Evolutionary conservation across 2,113 vertebrate genomes (phyloP).

Genomic region (Arizona elegans): DNA sequence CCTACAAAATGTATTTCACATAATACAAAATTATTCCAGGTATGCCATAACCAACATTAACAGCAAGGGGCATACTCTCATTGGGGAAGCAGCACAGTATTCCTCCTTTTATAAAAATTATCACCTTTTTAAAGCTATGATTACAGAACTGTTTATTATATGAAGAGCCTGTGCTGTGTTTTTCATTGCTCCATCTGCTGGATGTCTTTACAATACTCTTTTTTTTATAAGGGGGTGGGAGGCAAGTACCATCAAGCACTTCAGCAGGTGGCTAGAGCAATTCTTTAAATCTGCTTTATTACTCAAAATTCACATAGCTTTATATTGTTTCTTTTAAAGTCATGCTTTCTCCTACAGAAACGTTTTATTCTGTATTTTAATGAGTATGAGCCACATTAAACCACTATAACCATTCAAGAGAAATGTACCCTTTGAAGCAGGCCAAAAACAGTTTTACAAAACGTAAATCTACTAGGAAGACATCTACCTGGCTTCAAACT

Average conservation of each 20-base stretch:
- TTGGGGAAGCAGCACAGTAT: neutral
- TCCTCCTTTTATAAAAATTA: neutral
- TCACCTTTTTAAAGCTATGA: neutral
- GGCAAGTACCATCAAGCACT: conserved; percentile 32
- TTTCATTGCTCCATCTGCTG: conserved; percentile 74
- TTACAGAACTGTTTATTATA: neutral
- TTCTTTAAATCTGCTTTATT: neutral
- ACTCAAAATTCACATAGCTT: neutral
- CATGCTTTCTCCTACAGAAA: neutral
- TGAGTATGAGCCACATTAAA: neutral
- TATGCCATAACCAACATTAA: neutral
- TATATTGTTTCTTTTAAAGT: neutral
- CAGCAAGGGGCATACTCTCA: neutral
- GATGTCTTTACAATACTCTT: conserved; percentile 45
- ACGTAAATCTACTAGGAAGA: neutral
- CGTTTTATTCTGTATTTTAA: neutral
- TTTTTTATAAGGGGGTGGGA: neutral
- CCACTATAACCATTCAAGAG: neutral
- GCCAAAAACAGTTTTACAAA: neutral
- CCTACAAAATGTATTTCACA: neutral
- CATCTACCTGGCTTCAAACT: neutral
- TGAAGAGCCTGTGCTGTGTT: conserved; percentile 15
- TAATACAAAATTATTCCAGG: neutral
- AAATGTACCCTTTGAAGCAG: neutral
- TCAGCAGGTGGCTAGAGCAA: conserved; percentile 65